Evolutionary conservation across 2,888 invertebrate genomes (phyloP).

Genomic region (Acleris emargana): DNA sequence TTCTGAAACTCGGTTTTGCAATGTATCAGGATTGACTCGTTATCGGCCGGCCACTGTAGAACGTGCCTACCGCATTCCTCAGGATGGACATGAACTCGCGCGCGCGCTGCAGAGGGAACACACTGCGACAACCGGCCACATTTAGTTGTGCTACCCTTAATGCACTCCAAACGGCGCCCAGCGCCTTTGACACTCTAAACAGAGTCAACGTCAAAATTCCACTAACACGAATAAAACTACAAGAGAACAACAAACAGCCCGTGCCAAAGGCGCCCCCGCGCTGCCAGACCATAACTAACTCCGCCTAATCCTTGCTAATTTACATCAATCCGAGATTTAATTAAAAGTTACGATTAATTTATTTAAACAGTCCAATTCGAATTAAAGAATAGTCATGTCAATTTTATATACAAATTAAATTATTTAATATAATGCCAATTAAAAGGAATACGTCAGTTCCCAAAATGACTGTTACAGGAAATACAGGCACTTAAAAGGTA

Average conservation of each 20-base stretch:
- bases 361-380: slow-evolving; percentile 54
- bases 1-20: too few species aligned
- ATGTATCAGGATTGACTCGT: too few species aligned
- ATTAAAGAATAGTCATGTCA: slow-evolving; percentile 46
- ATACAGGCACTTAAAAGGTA: slow-evolving; percentile 45
- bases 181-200: slow-evolving; percentile 58
- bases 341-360: slow-evolving; percentile 36
- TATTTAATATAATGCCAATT: slow-evolving; percentile 36
- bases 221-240: slow-evolving; percentile 71
- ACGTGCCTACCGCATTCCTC: too few species aligned
- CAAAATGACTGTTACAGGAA: slow-evolving; percentile 46
- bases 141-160: too few species aligned
- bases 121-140: too few species aligned
- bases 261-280: slow-evolving; percentile 42
- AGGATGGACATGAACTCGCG: too few species aligned
- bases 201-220: slow-evolving; percentile 66
- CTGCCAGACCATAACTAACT: slow-evolving; percentile 66
- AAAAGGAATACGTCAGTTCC: slow-evolving; percentile 55
- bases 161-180: slow-evolving; percentile 47
- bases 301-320: slow-evolving; percentile 57
- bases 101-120: too few species aligned
- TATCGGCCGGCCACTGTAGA: too few species aligned
- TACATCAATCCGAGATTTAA: slow-evolving; percentile 62
- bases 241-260: slow-evolving; percentile 65
- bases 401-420: slow-evolving; percentile 46